Conservation (phyloP, 2,113 vertebrate species). For the Aphyosemion australe region DNA sequence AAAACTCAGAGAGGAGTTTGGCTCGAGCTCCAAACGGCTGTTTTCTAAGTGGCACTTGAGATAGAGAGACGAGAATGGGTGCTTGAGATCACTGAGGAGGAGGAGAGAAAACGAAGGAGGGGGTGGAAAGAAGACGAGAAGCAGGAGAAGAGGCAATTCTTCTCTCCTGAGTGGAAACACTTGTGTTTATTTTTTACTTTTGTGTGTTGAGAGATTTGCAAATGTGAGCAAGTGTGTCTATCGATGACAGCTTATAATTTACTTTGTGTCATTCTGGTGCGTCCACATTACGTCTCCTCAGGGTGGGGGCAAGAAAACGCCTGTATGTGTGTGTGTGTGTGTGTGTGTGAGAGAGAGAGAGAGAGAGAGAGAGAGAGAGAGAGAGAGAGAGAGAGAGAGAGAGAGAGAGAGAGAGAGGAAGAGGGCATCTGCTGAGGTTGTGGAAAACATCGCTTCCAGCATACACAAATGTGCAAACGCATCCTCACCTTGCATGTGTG, state of each 20-base stretch:
- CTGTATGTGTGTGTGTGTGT: constrained; percentile 35
- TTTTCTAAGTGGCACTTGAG: constrained; percentile 68
- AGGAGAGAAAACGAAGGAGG: constrained; percentile 26
- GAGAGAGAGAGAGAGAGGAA: constrained; percentile 17
- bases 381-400: not conserved
- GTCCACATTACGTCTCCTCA: constrained; percentile 93
- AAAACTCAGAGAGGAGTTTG: constrained; percentile 52
- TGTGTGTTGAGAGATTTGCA: constrained; percentile 29
- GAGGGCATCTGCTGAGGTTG: constrained; percentile 76
- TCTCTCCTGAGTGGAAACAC: constrained; percentile 16
- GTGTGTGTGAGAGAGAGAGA: constrained; percentile 1
- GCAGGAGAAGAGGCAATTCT: constrained; percentile 19
- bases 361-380: too few relatives aligned
- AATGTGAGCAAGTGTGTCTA: constrained; percentile 77
- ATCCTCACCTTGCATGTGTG: constrained; percentile 50
- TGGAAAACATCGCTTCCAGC: constrained; percentile 75
- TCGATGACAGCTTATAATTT: constrained; percentile 97
- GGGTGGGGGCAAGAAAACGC: constrained; percentile 56
- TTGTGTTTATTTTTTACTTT: constrained; percentile 1
- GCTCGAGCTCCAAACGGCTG: constrained; percentile 56
- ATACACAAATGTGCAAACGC: constrained; percentile 76
- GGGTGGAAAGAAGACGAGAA: constrained; percentile 29
- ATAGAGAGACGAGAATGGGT: constrained; percentile 55
- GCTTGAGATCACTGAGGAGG: constrained; percentile 67
- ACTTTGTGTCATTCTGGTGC: constrained; percentile 93